phyloP scores from a whole-genome alignment of 2,888 invertebrate species.

The Heteromurus nitidus region DNA sequence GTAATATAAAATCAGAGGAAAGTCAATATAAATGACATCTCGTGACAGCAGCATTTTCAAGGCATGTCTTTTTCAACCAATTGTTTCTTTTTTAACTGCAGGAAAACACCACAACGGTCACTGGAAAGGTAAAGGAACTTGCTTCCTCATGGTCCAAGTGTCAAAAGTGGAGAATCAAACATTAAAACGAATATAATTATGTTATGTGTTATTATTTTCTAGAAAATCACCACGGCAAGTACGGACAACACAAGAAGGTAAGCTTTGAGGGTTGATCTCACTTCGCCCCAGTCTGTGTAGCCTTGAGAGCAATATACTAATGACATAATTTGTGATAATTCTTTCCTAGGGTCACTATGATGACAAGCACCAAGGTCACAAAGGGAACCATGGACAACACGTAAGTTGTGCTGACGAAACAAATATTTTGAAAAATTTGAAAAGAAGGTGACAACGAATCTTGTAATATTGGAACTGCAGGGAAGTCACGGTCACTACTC shows the following conservation, averaged over 20 bases:
- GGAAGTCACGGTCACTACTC: conserved; percentile 72
- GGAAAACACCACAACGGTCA: conserved; percentile 72
- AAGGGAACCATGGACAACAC: conserved; percentile 71
- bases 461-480: conserved; percentile 29
- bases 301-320: background rate
- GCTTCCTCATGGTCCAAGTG: too few relatives aligned
- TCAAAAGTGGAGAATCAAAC: too few relatives aligned
- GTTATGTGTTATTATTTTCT: background rate
- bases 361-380: conserved; percentile 71
- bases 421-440: conserved; percentile 4
- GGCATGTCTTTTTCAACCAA: background rate
- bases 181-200: too few relatives aligned
- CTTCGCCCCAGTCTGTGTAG: background rate
- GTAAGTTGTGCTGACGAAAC: conserved; percentile 39
- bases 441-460: too few relatives aligned
- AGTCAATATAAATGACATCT: background rate
- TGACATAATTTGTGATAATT: background rate
- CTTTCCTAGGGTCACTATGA: conserved; percentile 70
- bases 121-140: conserved; percentile 71
- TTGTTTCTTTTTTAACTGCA: conserved; percentile 1
- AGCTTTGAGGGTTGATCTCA: background rate
- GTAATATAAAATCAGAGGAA: background rate
- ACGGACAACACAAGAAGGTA: conserved; percentile 73
- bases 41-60: too few relatives aligned
- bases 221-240: conserved; percentile 65